phyloP scores from a whole-genome alignment of 2,888 invertebrate species.

The Prenolepis imparis region DNA sequence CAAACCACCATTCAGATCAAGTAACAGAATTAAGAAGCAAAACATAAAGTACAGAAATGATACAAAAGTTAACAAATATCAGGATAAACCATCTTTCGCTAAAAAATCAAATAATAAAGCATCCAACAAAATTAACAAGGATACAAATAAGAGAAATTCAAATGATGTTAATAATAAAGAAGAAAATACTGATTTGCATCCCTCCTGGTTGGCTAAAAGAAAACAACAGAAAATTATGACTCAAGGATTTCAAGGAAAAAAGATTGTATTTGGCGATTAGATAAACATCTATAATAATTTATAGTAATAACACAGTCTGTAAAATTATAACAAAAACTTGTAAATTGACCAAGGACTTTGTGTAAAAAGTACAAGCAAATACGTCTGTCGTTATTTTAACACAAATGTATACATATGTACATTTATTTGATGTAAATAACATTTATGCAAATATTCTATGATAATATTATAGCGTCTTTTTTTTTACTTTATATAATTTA shows the following conservation, averaged over 20 bases:
- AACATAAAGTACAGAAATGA: slow-evolving; percentile 2
- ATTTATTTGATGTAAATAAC: slow-evolving; percentile 41
- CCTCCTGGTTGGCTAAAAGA: slow-evolving; percentile 84
- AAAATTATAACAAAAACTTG: not conserved
- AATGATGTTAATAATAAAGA: slow-evolving; percentile 1
- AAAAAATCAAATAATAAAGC: not conserved
- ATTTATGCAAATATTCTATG: not conserved
- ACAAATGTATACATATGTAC: slow-evolving; percentile 42
- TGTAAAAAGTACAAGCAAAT: not conserved
- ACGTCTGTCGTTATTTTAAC: slow-evolving; percentile 21
- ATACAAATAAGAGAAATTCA: not conserved
- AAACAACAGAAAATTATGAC: slow-evolving; percentile 83
- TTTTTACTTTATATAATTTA: not conserved
- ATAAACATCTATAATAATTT: not conserved
- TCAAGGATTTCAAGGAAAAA: slow-evolving; percentile 84
- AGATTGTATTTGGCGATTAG: slow-evolving; percentile 81
- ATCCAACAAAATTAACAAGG: not conserved
- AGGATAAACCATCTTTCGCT: not conserved
- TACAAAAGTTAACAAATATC: not conserved
- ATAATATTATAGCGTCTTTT: not conserved
- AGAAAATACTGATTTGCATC: slow-evolving; percentile 78
- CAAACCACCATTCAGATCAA: not conserved
- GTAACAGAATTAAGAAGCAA: not conserved
- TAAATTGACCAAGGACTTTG: not conserved
- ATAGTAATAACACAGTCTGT: not conserved